Conservation (phyloP, 2,797 vertebrate genomes). For the Rhinatrema bivittatum region DNA sequence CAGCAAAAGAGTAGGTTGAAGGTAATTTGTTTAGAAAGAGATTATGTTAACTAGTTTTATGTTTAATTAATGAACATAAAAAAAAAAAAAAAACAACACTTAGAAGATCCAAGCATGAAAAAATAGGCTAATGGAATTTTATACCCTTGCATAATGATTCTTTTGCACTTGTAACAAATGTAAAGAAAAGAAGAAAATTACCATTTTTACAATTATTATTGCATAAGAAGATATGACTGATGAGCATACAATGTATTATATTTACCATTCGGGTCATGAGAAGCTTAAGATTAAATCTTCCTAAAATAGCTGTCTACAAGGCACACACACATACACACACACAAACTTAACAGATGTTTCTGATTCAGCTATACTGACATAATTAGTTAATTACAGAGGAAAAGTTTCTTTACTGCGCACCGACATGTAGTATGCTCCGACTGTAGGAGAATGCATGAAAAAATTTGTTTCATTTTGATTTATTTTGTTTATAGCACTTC, state of each 20-base stretch:
- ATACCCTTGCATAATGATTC: conserved; percentile 9
- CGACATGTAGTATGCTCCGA: too few relatives aligned
- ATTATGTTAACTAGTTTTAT: conserved; percentile 10
- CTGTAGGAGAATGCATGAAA: too few relatives aligned
- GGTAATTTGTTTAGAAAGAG: conserved; percentile 12
- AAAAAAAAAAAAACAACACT: conserved; percentile 5
- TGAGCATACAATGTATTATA: not conserved
- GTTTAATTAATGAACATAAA: conserved; percentile 19
- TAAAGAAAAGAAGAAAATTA: conserved; percentile 1
- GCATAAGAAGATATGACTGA: not conserved
- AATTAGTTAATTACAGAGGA: too few relatives aligned
- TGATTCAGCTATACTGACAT: too few relatives aligned
- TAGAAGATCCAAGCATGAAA: not conserved
- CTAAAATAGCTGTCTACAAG: not conserved
- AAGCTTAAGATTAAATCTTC: not conserved
- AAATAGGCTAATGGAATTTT: not conserved
- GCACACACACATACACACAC: too few relatives aligned
- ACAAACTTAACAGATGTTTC: too few relatives aligned
- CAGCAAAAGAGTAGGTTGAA: conserved; percentile 8
- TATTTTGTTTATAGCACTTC: too few relatives aligned
- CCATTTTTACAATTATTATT: not conserved
- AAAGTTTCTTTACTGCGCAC: too few relatives aligned
- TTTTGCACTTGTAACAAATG: not conserved
- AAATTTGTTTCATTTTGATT: too few relatives aligned
- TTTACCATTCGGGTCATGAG: not conserved